Percentiles rank a stretch among this genome's conserved stretches.
These are phyloP conservation scores for Bembecia ichneumoniformis DNA, from an alignment of 2,888 invertebrate species.

Conservation along the genomic window DNA sequence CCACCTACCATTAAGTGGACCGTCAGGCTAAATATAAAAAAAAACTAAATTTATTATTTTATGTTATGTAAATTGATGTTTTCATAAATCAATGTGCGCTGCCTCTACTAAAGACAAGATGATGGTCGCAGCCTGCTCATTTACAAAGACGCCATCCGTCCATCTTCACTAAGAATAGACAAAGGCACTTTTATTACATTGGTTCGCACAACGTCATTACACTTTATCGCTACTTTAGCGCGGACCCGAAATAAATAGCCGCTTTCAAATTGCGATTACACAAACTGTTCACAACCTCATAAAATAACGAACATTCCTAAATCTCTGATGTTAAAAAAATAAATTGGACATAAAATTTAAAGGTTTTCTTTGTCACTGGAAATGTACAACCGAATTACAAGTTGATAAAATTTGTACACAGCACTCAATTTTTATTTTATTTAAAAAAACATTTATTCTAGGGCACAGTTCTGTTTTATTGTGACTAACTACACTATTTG, in stretches of 20 bases:
- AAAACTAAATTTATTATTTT: too few relatives aligned
- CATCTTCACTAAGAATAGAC: slow-evolving; percentile 14
- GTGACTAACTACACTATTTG: too few relatives aligned
- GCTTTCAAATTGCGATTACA: slow-evolving; percentile 60
- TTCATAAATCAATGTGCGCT: too few relatives aligned
- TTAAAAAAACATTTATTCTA: too few relatives aligned
- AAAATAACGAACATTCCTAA: slow-evolving; percentile 53
- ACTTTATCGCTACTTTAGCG: slow-evolving; percentile 46
- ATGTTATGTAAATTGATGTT: too few relatives aligned
- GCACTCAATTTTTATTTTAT: too few relatives aligned
- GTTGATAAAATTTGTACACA: too few relatives aligned
- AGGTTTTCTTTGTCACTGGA: neutral
- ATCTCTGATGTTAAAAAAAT: slow-evolving; percentile 57
- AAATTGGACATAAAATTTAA: slow-evolving; percentile 40
- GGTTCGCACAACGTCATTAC: slow-evolving; percentile 40
- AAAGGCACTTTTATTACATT: slow-evolving; percentile 29
- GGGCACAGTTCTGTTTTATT: too few relatives aligned
- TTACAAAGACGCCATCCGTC: slow-evolving; percentile 9
- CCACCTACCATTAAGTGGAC: too few relatives aligned
- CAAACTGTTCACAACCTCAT: slow-evolving; percentile 58
- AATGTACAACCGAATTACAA: too few relatives aligned
- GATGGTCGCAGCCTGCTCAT: neutral
- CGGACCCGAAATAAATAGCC: slow-evolving; percentile 48
- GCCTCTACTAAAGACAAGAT: too few relatives aligned
- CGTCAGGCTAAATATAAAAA: too few relatives aligned